Evolutionary conservation across 2,113 vertebrate genomes (phyloP).

Genomic region (Noctilio leporinus): DNA sequence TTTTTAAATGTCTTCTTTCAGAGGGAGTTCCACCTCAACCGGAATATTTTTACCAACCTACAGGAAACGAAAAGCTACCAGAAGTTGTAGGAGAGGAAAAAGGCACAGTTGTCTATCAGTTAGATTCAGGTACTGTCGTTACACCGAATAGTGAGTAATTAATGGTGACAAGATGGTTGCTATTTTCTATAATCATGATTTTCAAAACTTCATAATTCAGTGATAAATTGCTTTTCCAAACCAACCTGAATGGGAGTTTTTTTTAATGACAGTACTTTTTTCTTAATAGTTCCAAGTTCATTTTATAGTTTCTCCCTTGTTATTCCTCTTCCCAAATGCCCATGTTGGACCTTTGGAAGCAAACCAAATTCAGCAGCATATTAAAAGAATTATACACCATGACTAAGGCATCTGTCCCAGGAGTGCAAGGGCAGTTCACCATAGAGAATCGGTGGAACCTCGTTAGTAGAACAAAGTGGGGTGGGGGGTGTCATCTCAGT

Average conservation of each 20-base stretch:
- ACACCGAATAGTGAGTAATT: not conserved
- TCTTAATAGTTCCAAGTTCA: not conserved
- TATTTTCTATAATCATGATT: not conserved
- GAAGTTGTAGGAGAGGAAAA: conserved; percentile 67
- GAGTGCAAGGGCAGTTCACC: not conserved
- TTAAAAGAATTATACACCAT: not conserved
- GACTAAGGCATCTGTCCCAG: not conserved
- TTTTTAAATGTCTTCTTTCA: conserved; percentile 60
- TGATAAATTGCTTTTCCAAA: not conserved
- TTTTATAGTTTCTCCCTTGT: not conserved
- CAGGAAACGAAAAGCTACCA: conserved; percentile 71
- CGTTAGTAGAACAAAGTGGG: not conserved
- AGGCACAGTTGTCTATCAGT: conserved; percentile 83
- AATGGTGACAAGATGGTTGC: not conserved
- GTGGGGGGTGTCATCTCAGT: not conserved
- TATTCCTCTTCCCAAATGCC: not conserved
- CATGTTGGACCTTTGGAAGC: not conserved
- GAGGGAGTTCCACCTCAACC: conserved; percentile 88
- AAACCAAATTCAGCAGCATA: not conserved
- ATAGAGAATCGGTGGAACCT: not conserved
- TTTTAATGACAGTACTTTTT: not conserved
- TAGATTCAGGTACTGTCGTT: conserved; percentile 80
- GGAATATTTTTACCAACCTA: conserved; percentile 86
- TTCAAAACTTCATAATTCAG: not conserved
- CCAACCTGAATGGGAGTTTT: not conserved